A percentile compares a stretch with the other conserved stretches of the same genome.
Conservation (phyloP, 2,888 invertebrate species). For the Hoplodrina ambigua region DNA sequence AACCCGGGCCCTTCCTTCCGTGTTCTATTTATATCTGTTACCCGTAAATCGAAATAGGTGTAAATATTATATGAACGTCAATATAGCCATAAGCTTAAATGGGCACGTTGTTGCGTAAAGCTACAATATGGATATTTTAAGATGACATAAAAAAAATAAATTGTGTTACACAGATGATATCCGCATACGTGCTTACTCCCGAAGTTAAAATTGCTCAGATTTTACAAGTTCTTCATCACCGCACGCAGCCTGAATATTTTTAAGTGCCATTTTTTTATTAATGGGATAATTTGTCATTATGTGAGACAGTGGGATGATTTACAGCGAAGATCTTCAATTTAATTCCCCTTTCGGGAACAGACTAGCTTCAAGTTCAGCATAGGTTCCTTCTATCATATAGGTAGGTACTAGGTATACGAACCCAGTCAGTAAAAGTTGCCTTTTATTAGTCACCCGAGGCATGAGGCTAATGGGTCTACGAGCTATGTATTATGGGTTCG, state of each 20-base stretch:
- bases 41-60: conserved; percentile 65
- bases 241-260: neutral
- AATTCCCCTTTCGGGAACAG: neutral
- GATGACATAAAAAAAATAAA: conserved; percentile 15
- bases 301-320: too few relatives aligned
- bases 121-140: conserved; percentile 20
- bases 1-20: conserved; percentile 67
- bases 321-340: too few relatives aligned
- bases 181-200: neutral
- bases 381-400: too few relatives aligned
- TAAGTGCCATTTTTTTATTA: neutral
- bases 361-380: neutral
- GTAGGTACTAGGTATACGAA: too few relatives aligned
- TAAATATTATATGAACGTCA: conserved; percentile 54
- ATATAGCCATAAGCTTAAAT: conserved; percentile 31
- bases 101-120: conserved; percentile 49
- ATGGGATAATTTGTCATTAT: neutral
- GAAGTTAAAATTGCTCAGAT: neutral
- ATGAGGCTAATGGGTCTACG: too few relatives aligned
- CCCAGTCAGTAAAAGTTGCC: too few relatives aligned
- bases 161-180: neutral
- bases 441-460: too few relatives aligned
- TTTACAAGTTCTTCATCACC: neutral
- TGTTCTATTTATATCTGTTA: conserved; percentile 70
- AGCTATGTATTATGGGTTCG: too few relatives aligned